These are phyloP conservation scores for Zaprionus bogoriensis DNA, from an alignment of 2,888 invertebrate genomes.

Conservation along the genomic window DNA sequence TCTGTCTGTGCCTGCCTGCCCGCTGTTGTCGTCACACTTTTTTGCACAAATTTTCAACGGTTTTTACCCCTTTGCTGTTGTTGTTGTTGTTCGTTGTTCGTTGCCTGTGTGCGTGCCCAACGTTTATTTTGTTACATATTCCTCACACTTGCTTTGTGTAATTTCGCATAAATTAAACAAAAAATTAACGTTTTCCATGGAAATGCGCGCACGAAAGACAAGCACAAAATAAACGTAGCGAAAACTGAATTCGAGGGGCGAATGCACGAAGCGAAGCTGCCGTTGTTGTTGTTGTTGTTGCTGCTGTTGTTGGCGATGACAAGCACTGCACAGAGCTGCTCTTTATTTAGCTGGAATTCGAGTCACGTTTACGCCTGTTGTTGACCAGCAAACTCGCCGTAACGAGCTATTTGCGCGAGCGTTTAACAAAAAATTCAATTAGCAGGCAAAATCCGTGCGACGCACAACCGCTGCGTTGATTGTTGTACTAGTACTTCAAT, in stretches of 20 bases:
- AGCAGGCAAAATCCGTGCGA: constrained; percentile 39
- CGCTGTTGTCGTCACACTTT: constrained; percentile 70
- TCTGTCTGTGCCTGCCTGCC: too few relatives aligned
- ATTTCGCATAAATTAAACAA: constrained; percentile 64
- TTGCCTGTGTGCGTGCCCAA: constrained; percentile 38
- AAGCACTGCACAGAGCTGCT: constrained; percentile 18
- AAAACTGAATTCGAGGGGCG: constrained; percentile 33
- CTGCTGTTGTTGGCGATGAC: constrained; percentile 13
- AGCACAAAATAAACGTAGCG: constrained; percentile 37
- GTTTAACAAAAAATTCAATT: constrained; percentile 40
- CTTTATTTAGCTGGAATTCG: constrained; percentile 37
- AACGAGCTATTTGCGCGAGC: constrained; percentile 32
- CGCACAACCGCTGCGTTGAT: constrained; percentile 35
- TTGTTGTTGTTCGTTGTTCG: constrained; percentile 12
- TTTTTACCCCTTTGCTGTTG: constrained; percentile 31
- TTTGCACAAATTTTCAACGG: constrained; percentile 68
- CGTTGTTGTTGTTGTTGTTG: constrained; percentile 8
- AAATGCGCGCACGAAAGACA: constrained; percentile 59
- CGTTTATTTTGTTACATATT: constrained; percentile 59
- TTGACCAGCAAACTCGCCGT: constrained; percentile 31
- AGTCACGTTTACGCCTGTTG: constrained; percentile 45
- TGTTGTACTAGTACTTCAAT: not conserved
- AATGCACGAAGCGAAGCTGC: constrained; percentile 41
- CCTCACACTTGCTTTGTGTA: constrained; percentile 54
- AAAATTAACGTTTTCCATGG: constrained; percentile 60